Conservation (phyloP, 2,113 vertebrate genomes). For the Pseudonaja textilis region DNA sequence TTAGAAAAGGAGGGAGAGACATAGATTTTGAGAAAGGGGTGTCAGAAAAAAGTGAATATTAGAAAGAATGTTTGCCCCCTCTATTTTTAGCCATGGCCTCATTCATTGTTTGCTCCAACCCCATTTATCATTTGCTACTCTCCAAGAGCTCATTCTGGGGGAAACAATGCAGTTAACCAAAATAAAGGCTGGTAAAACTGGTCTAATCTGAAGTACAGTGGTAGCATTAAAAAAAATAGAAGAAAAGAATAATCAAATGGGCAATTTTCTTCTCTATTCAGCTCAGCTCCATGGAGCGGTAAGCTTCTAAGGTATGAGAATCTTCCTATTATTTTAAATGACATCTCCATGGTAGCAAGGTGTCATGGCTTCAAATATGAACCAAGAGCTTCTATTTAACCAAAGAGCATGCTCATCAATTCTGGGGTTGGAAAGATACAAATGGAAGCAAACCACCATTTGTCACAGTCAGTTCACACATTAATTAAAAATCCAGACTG, state of each 20-base stretch:
- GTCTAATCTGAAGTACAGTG: neutral
- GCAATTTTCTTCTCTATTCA: neutral
- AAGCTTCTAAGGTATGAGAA: neutral
- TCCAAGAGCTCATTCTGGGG: neutral
- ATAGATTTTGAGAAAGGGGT: neutral
- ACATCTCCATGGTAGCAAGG: neutral
- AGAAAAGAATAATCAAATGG: neutral
- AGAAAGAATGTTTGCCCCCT: neutral
- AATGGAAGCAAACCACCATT: neutral
- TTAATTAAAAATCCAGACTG: neutral
- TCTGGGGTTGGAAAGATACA: neutral
- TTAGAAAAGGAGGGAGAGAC: neutral
- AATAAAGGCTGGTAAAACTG: neutral
- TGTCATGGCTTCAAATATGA: neutral
- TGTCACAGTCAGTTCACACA: constrained; percentile 1
- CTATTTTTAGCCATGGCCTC: neutral
- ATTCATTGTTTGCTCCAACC: neutral
- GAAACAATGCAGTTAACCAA: neutral
- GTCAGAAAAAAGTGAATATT: neutral
- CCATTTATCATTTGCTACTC: neutral
- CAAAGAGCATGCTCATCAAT: neutral
- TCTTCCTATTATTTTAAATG: neutral
- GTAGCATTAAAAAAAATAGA: neutral
- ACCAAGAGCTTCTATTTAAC: constrained; percentile 14
- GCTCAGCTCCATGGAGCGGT: neutral